A percentile compares a stretch with the other conserved stretches of the same genome.
Conservation (phyloP, 2,888 invertebrate genomes). For the Noctua janthina region DNA sequence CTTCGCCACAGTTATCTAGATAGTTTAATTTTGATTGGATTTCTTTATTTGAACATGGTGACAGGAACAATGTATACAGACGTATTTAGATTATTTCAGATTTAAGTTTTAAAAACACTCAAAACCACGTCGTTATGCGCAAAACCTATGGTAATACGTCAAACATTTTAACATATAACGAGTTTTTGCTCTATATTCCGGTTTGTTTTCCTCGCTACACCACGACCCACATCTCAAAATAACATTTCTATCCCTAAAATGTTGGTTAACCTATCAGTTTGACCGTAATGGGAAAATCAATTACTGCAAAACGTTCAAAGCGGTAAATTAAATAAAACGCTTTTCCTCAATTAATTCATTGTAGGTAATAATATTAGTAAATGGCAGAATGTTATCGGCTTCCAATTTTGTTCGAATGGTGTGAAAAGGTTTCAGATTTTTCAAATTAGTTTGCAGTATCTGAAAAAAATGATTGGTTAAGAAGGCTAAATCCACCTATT, state of each 20-base stretch:
- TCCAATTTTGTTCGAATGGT: neutral
- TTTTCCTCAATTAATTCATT: neutral
- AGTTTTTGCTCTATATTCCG: conserved; percentile 33
- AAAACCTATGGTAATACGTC: conserved; percentile 23
- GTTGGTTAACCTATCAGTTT: conserved; percentile 29
- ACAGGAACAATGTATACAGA: neutral
- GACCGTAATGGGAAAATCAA: conserved; percentile 29
- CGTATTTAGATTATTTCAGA: neutral
- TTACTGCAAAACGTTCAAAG: neutral
- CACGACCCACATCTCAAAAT: conserved; percentile 46
- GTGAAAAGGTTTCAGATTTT: neutral
- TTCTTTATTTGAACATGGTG: conserved; percentile 12
- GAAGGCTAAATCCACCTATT: neutral
- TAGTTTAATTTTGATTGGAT: conserved; percentile 12
- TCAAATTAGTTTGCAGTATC: neutral
- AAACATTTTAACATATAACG: conserved; percentile 42
- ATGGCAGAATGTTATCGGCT: neutral
- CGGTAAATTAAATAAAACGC: conserved; percentile 27
- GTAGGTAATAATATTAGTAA: neutral
- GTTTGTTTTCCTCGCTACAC: conserved; percentile 32
- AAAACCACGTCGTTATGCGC: neutral
- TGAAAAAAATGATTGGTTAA: neutral
- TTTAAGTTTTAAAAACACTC: conserved; percentile 12
- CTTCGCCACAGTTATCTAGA: neutral
- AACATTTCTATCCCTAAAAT: conserved; percentile 35